These are phyloP conservation scores for Alectura lathami DNA, from an alignment of 2,113 vertebrate species.

Conservation along the genomic window DNA sequence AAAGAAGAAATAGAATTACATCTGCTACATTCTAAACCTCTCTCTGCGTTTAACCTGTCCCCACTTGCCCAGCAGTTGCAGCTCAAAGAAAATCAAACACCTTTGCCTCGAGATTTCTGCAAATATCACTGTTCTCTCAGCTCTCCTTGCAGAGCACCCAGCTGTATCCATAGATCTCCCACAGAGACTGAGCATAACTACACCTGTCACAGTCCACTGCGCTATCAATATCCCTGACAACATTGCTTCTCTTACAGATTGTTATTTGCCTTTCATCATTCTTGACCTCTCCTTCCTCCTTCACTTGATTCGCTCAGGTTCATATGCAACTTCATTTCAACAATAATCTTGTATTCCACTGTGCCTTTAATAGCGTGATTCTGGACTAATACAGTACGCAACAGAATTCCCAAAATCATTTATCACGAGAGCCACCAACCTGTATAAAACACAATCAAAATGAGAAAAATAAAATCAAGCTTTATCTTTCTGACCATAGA, in stretches of 20 bases:
- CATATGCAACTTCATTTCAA: background rate
- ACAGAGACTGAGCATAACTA: conserved; percentile 19
- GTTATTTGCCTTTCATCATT: background rate
- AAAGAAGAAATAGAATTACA: background rate
- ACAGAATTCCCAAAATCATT: background rate
- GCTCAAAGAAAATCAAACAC: background rate
- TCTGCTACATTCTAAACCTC: background rate
- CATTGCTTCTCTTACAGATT: conserved; percentile 15
- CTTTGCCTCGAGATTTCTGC: background rate
- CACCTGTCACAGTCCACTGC: conserved; percentile 30
- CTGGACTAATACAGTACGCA: background rate
- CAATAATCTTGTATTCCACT: background rate
- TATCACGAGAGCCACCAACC: background rate
- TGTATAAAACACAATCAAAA: background rate
- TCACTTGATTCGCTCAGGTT: background rate
- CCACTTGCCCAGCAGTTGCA: background rate
- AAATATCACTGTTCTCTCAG: background rate
- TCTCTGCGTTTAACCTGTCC: background rate
- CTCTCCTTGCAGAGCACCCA: conserved; percentile 23
- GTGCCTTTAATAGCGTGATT: background rate
- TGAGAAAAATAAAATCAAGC: background rate
- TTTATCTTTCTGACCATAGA: background rate
- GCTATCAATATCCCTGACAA: conserved; percentile 30
- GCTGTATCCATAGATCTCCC: conserved; percentile 15
- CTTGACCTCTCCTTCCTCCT: background rate